Base-by-base conservation (phyloP, 1,140 invertebrate genomes). In the Adoxophyes honmai region DNA sequence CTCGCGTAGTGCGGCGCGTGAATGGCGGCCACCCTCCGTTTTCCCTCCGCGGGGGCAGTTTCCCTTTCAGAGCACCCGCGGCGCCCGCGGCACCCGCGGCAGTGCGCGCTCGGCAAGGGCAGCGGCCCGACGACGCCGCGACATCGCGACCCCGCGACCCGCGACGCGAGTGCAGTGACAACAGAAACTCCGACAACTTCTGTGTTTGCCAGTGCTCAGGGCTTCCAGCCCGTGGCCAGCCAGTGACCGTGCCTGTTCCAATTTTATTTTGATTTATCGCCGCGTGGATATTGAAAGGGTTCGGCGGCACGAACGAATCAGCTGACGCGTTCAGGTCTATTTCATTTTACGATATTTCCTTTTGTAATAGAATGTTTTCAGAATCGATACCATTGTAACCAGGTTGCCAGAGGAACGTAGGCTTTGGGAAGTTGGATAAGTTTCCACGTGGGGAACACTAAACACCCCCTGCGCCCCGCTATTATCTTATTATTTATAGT, bases 31-130 rank as follows among this genome's bases (percentile, higher is more conserved):
- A 38, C 21, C n/a, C 11, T 7, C 39, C 14, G 6, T 39, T 16
- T 21, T 7, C 11, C 10, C 21, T 7, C 33, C 34, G 62, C 57
- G 62, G 60, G 55, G 56, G 39, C 15, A 21, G 15, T 44, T 44
- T 44, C 63, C n/a, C 44, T 21, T 35, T 10, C 33, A n/a, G 37
- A n/a, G n/a, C n/a, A n/a, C 57, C 1, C 2, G 10, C 10, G 36
- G 36, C 36, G 64, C n/a, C n/a, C 21, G 21, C 21, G 21, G 21
- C 21, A 36, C 64, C 80, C 35, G 70, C 80, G 11, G 67, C 76
- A 28, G 80, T 91, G 39, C 73, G 90, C 34, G 89, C 88, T 35
- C 85, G 10, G 13, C 36, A 9, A n/a, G 10, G 10, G 13, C 36
- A n/a, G 13, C 36, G 10, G 13, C 10, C 13, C 10, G 10, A n/a